Percentiles rank a stretch among this genome's conserved stretches.
These are phyloP conservation scores for Macaca mulatta DNA, from an alignment of 2,113 vertebrate genomes.

Conservation along the genomic window DNA sequence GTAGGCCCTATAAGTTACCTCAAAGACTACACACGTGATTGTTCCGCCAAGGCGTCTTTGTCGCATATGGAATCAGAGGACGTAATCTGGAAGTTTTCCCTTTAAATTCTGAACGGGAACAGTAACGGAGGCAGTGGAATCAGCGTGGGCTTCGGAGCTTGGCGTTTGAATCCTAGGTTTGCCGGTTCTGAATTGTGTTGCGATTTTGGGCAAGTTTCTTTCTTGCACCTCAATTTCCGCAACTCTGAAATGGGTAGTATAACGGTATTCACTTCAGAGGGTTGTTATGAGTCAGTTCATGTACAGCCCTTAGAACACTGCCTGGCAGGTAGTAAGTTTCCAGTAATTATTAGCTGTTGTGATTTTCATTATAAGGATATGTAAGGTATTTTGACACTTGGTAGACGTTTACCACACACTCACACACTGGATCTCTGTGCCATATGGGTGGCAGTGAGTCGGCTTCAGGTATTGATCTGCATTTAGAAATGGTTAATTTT, in stretches of 20 bases:
- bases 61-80: not conserved
- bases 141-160: not conserved
- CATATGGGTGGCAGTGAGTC: rapidly evolving
- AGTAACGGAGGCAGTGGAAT: not conserved
- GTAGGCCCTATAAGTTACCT: not conserved
- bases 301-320: not conserved
- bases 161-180: not conserved
- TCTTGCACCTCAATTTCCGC: not conserved
- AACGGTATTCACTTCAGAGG: not conserved
- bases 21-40: not conserved
- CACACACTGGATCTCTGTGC: not conserved
- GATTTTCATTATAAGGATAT: not conserved
- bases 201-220: not conserved
- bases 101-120: not conserved
- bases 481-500: not conserved
- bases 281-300: not conserved
- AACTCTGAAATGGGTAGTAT: not conserved
- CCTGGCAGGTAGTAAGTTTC: not conserved
- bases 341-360: not conserved
- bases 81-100: not conserved
- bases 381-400: not conserved
- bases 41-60: not conserved
- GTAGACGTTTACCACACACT: not conserved
- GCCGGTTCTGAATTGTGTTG: not conserved
- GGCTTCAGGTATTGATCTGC: not conserved